A percentile compares a stretch with the other conserved stretches of the same genome.
Evolutionary conservation across 2,113 vertebrate species (phyloP).

Genomic region (Sturnira hondurensis): DNA sequence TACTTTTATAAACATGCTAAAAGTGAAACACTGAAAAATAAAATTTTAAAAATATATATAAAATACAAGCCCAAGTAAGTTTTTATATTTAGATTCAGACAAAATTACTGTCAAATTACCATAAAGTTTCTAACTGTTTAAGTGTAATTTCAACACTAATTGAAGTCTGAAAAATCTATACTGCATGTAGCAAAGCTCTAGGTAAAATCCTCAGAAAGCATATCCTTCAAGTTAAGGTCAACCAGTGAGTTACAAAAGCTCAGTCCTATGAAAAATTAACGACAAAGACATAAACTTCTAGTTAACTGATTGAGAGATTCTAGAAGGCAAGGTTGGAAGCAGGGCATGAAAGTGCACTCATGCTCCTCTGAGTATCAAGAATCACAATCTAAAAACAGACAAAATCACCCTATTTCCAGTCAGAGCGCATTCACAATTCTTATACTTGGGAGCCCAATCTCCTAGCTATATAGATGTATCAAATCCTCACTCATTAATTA

Average conservation of each 20-base stretch:
- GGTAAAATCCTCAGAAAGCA: neutral
- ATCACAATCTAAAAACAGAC: neutral
- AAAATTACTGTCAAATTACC: conserved; percentile 22
- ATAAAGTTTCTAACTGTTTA: neutral
- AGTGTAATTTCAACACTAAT: neutral
- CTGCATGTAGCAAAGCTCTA: neutral
- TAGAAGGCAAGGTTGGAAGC: neutral
- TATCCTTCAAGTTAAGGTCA: neutral
- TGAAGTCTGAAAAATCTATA: neutral
- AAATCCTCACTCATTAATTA: neutral
- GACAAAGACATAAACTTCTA: neutral
- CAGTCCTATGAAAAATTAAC: neutral
- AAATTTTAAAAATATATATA: neutral
- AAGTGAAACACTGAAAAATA: conserved; percentile 16
- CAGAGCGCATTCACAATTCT: neutral
- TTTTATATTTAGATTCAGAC: conserved; percentile 42
- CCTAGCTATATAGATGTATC: neutral
- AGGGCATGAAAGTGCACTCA: neutral
- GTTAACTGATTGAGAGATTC: neutral
- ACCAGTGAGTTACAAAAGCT: neutral
- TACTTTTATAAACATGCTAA: neutral
- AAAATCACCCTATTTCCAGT: neutral
- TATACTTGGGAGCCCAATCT: neutral
- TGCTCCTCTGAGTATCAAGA: neutral
- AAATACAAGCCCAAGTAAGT: neutral